Evolutionary conservation across 2,888 invertebrate genomes (phyloP).

Genomic region (Camptogramma bilineatum): DNA sequence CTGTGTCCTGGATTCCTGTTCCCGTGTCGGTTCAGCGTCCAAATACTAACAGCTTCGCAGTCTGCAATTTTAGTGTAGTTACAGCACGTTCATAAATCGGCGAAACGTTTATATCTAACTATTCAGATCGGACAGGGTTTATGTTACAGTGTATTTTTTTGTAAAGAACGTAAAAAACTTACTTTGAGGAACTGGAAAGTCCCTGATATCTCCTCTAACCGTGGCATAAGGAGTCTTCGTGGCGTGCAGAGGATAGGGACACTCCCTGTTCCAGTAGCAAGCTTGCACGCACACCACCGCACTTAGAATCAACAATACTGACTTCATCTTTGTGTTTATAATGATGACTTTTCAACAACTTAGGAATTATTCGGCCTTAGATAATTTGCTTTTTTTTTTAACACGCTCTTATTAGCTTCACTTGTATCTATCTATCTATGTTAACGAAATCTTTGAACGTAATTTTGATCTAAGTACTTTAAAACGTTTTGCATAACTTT

Average conservation of each 20-base stretch:
- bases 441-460: too few species aligned
- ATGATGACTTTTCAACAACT: not conserved
- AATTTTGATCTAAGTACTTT: too few species aligned
- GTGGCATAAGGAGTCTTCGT: constrained; percentile 73
- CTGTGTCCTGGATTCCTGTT: constrained; percentile 87
- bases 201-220: constrained; percentile 71
- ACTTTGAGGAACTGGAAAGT: constrained; percentile 60
- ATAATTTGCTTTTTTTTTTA: too few species aligned
- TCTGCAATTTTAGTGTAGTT: constrained; percentile 75
- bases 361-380: too few species aligned
- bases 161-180: constrained; percentile 47
- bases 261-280: constrained; percentile 69
- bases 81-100: too few species aligned
- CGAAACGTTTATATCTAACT: too few species aligned
- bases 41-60: constrained; percentile 89
- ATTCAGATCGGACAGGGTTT: too few species aligned
- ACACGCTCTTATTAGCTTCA: too few species aligned
- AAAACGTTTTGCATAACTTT: too few species aligned
- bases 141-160: too few species aligned
- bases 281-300: constrained; percentile 36
- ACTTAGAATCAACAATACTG: constrained; percentile 36
- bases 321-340: constrained; percentile 27
- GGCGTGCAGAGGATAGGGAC: constrained; percentile 60
- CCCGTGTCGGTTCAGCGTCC: constrained; percentile 90
- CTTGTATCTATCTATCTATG: too few species aligned